These are phyloP conservation scores for Chymomyza amoena DNA, from an alignment of 2,888 invertebrate genomes.

Conservation along the genomic window DNA sequence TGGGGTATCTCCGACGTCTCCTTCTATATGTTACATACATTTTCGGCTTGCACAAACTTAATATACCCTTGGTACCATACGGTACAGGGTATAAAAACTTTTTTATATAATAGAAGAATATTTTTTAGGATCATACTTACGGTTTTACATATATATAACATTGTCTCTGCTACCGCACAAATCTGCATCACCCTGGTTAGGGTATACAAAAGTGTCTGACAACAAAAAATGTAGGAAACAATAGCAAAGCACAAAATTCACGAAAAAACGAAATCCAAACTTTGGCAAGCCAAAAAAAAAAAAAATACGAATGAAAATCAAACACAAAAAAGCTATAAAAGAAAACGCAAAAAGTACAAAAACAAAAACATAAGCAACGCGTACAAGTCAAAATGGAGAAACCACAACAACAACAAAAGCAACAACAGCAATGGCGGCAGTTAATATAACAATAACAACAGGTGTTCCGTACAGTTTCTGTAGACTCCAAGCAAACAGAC, in stretches of 20 bases:
- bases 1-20: too few relatives aligned
- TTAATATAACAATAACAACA: slow-evolving; percentile 52
- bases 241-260: slow-evolving; percentile 12
- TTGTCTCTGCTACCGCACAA: too few relatives aligned
- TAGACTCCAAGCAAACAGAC: neutral
- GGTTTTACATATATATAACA: too few relatives aligned
- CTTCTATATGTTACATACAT: too few relatives aligned
- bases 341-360: slow-evolving; percentile 5
- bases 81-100: too few relatives aligned
- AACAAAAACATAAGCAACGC: neutral
- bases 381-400: slow-evolving; percentile 12
- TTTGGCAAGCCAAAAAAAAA: slow-evolving; percentile 29
- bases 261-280: slow-evolving; percentile 27
- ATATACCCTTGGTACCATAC: too few relatives aligned
- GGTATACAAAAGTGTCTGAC: neutral
- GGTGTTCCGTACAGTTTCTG: slow-evolving; percentile 54
- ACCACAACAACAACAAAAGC: slow-evolving; percentile 27
- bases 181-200: too few relatives aligned
- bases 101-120: too few relatives aligned
- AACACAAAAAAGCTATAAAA: slow-evolving; percentile 7
- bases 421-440: slow-evolving; percentile 4
- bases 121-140: too few relatives aligned
- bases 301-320: slow-evolving; percentile 26
- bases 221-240: slow-evolving; percentile 9
- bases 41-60: too few relatives aligned